phyloP scores from a whole-genome alignment of 30 jellyfish, hydroid and myxozoan genomes.

The Mastigias papua region DNA sequence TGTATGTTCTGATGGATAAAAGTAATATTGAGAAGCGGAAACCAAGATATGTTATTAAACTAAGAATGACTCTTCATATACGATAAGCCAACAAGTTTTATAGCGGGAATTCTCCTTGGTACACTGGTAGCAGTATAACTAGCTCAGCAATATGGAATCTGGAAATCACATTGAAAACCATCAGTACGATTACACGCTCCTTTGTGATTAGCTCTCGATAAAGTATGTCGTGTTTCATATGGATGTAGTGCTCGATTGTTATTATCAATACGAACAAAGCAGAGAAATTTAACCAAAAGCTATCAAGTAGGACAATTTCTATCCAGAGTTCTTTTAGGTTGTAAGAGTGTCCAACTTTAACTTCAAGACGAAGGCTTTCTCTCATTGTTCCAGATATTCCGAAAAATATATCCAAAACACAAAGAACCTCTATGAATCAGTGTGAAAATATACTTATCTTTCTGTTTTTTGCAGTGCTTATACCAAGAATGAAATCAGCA shows the following conservation, averaged over 20 bases:
- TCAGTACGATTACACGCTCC: constrained; percentile 17
- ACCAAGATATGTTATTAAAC: constrained; percentile 3
- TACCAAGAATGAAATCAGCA: not conserved
- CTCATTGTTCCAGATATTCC: constrained; percentile 19
- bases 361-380: not conserved
- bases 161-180: constrained; percentile 20
- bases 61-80: constrained; percentile 42
- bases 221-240: constrained; percentile 21
- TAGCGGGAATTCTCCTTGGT: not conserved
- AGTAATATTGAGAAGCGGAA: not conserved
- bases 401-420: constrained; percentile 33
- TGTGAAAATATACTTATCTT: constrained; percentile 9
- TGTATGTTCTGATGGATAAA: constrained; percentile 22
- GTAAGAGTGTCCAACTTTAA: not conserved
- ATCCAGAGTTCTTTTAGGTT: not conserved
- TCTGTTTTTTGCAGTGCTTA: constrained; percentile 18
- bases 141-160: constrained; percentile 11
- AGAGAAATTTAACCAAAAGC: constrained; percentile 49
- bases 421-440: constrained; percentile 11
- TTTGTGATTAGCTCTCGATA: constrained; percentile 37
- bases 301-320: not conserved
- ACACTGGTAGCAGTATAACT: constrained; percentile 3
- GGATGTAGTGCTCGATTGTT: constrained; percentile 55
- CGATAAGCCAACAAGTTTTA: constrained; percentile 10
- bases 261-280: constrained; percentile 29